Evolutionary conservation across 2,888 invertebrate species (phyloP).

Genomic region (Volucella zonaria): DNA sequence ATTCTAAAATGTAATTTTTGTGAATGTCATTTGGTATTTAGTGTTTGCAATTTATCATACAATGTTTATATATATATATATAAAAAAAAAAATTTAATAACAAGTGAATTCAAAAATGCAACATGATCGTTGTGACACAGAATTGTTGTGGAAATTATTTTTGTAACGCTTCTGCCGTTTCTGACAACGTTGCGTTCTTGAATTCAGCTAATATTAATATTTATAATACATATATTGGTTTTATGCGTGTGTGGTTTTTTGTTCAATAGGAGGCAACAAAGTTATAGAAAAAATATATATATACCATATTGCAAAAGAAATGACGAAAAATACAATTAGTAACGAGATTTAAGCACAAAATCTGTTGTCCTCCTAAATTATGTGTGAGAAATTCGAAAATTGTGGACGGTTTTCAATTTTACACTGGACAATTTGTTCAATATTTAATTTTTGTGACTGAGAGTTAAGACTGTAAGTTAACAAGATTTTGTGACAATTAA

Average conservation of each 20-base stretch:
- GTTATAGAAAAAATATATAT: background rate
- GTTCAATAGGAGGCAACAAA: constrained; percentile 49
- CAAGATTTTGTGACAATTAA: constrained; percentile 58
- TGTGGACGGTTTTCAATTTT: constrained; percentile 67
- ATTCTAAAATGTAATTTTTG: constrained; percentile 70
- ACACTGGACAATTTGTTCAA: constrained; percentile 51
- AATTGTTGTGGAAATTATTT: too few relatives aligned
- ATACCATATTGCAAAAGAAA: constrained; percentile 45
- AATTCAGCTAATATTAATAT: background rate
- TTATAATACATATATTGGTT: constrained; percentile 11
- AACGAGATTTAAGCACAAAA: constrained; percentile 37
- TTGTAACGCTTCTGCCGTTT: too few relatives aligned
- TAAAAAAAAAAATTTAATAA: constrained; percentile 8
- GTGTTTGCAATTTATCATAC: constrained; percentile 61
- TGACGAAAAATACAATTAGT: constrained; percentile 28
- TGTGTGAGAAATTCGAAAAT: constrained; percentile 70
- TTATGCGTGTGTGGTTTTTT: constrained; percentile 22
- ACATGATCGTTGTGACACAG: too few relatives aligned
- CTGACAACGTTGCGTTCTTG: too few relatives aligned
- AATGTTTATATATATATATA: constrained; percentile 31
- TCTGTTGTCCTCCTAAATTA: constrained; percentile 47
- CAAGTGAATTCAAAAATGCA: constrained; percentile 22
- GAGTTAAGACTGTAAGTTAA: constrained; percentile 15
- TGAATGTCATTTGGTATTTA: constrained; percentile 74
- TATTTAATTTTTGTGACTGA: constrained; percentile 60